phyloP scores from a whole-genome alignment of 2,888 invertebrate species.

The Apotomis turbidana region DNA sequence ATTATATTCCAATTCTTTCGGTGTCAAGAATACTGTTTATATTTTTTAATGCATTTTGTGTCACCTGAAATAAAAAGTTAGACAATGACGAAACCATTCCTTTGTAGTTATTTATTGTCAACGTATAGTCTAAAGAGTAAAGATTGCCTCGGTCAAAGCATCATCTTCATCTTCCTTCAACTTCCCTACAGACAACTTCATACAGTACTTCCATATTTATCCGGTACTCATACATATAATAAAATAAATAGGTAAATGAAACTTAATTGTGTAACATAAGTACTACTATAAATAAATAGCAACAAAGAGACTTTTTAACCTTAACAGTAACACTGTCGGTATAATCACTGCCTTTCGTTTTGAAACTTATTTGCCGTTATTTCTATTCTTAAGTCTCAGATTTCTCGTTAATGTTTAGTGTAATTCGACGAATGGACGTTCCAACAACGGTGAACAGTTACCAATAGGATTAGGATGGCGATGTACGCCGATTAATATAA shows the following conservation, averaged over 20 bases:
- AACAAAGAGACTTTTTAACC: constrained; percentile 57
- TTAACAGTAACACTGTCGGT: constrained; percentile 62
- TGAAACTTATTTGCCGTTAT: constrained; percentile 69
- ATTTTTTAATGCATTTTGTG: constrained; percentile 19
- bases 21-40: neutral
- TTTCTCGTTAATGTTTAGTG: constrained; percentile 73
- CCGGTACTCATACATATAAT: constrained; percentile 24
- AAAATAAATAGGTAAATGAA: constrained; percentile 31
- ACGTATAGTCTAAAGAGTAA: constrained; percentile 7
- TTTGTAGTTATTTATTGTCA: constrained; percentile 26
- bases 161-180: constrained; percentile 4
- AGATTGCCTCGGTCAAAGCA: constrained; percentile 1
- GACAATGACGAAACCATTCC: constrained; percentile 29
- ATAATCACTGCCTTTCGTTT: constrained; percentile 70
- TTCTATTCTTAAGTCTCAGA: constrained; percentile 59
- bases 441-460: constrained; percentile 83
- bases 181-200: constrained; percentile 10
- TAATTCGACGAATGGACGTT: constrained; percentile 67
- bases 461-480: constrained; percentile 74
- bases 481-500: constrained; percentile 71
- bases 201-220: constrained; percentile 16
- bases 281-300: constrained; percentile 39
- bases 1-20: neutral
- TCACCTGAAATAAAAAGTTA: constrained; percentile 1
- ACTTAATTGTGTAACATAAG: constrained; percentile 36